Percentiles rank a stretch among this genome's conserved stretches.
Conservation (phyloP, 92 coral and sea anemone genomes). For the Actinostola sp. region DNA sequence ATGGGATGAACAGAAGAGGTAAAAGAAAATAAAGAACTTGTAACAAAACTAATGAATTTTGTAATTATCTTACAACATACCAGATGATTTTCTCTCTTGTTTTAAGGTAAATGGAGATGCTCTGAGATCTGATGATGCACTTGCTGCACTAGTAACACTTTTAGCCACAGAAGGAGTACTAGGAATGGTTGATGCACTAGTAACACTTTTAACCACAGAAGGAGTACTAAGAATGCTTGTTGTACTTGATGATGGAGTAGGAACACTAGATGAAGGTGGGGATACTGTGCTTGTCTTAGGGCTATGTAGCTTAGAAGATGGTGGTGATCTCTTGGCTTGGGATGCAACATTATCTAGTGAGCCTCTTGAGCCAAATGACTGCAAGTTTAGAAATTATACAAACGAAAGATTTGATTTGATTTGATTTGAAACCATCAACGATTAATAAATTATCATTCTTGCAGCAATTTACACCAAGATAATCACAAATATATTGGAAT, state of each 20-base stretch:
- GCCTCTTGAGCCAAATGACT: constrained; percentile 89
- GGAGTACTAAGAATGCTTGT: constrained; percentile 1
- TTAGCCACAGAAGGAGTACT: constrained; percentile 14
- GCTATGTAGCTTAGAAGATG: constrained; percentile 49
- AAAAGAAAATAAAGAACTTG: no score
- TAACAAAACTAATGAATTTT: no score
- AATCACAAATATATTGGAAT: no score
- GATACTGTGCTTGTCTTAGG: constrained; percentile 50
- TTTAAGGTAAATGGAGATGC: constrained; percentile 15
- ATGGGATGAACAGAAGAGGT: no score
- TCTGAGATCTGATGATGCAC: neutral
- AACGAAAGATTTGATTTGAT: no score
- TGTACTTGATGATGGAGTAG: constrained; percentile 19
- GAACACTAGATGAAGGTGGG: constrained; percentile 25
- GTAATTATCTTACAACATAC: neutral
- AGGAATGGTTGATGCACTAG: constrained; percentile 23
- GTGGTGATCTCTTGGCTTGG: constrained; percentile 49
- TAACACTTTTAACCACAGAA: constrained; percentile 3
- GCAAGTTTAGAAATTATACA: neutral
- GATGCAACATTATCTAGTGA: constrained; percentile 71
- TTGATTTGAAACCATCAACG: no score
- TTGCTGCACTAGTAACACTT: neutral
- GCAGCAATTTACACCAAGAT: no score
- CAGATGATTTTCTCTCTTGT: constrained; percentile 27
- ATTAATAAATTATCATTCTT: no score